Evolutionary conservation across 1,140 invertebrate genomes (phyloP).

Genomic region (Globodera rostochiensis): DNA sequence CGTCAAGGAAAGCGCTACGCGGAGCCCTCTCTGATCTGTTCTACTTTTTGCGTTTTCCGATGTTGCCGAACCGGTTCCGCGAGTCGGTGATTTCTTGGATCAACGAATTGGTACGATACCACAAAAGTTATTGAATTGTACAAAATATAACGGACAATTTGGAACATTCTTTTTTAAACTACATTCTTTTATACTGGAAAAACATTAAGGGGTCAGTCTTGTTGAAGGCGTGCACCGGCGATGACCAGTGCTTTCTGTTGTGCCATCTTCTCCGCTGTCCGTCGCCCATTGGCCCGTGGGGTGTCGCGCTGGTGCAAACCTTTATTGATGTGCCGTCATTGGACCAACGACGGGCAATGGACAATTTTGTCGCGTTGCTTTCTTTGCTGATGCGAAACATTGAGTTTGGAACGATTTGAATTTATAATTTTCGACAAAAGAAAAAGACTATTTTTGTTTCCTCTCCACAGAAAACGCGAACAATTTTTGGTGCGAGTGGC

Average conservation of each 20-base stretch:
- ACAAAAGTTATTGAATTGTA: no score
- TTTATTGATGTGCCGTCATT: constrained; percentile 42
- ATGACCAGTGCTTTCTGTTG: constrained; percentile 49
- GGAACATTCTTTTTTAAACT: no score
- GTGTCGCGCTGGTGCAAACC: constrained; percentile 44
- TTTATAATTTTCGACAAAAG: no score
- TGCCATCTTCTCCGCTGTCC: constrained; percentile 47
- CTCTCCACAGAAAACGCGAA: constrained; percentile 31
- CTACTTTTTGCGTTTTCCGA: constrained; percentile 50
- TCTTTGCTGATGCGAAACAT: constrained; percentile 33
- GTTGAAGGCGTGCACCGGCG: constrained; percentile 42
- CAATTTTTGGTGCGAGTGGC: constrained; percentile 40
- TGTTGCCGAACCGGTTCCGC: constrained; percentile 42
- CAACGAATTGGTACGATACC: constrained; percentile 39
- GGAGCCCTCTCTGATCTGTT: constrained; percentile 52
- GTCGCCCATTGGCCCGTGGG: constrained; percentile 39
- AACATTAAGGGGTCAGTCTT: constrained; percentile 36
- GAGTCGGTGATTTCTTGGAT: constrained; percentile 44
- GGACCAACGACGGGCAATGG: constrained; percentile 37
- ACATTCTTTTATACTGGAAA: no score
- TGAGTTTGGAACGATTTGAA: not conserved
- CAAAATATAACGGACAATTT: no score
- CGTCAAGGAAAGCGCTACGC: constrained; percentile 20
- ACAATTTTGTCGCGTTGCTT: constrained; percentile 46
- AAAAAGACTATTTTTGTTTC: not conserved